A percentile compares a stretch with the other conserved stretches of the same genome.
These are phyloP conservation scores for Euschistus heros DNA, from an alignment of 1,140 invertebrate species.

Conservation along the genomic window DNA sequence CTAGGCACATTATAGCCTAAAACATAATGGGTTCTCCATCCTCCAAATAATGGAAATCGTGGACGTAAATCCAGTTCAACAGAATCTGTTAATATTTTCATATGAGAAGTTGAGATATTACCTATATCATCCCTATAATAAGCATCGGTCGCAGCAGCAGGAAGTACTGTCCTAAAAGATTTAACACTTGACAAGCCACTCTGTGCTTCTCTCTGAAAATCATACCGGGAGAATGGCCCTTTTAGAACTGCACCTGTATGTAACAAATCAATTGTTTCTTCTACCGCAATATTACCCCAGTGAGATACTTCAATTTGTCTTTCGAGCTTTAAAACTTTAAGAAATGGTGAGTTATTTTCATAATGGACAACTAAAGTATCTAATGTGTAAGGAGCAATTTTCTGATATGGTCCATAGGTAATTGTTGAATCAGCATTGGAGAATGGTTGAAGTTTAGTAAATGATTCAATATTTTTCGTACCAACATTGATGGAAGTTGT, in stretches of 20 bases:
- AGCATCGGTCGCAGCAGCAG: conserved; percentile 79
- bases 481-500: conserved; percentile 69
- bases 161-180: conserved; percentile 85
- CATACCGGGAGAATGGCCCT: conserved; percentile 89
- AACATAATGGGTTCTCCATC: conserved; percentile 96
- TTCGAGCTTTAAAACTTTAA: conserved; percentile 77
- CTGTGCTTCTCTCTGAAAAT: conserved; percentile 83
- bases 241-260: conserved; percentile 89
- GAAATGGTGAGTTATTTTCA: conserved; percentile 93
- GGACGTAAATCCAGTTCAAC: conserved; percentile 91
- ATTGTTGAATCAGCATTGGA: conserved; percentile 65
- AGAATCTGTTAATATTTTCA: conserved; percentile 74
- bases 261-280: conserved; percentile 83
- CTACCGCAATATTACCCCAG: conserved; percentile 98
- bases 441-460: conserved; percentile 76
- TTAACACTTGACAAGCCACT: conserved; percentile 79
- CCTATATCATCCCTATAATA: conserved; percentile 97
- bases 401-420: conserved; percentile 78
- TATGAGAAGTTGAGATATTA: conserved; percentile 96
- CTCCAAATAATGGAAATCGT: conserved; percentile 94
- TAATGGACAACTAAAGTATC: conserved; percentile 76
- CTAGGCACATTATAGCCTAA: conserved; percentile 96
- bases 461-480: conserved; percentile 71
- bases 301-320: conserved; percentile 92
- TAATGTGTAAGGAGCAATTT: conserved; percentile 47